Evolutionary conservation across 2,113 vertebrate species (phyloP), one percentile per base, ranked within the genome.

Genomic region (Aviceda subcristata): DNA sequence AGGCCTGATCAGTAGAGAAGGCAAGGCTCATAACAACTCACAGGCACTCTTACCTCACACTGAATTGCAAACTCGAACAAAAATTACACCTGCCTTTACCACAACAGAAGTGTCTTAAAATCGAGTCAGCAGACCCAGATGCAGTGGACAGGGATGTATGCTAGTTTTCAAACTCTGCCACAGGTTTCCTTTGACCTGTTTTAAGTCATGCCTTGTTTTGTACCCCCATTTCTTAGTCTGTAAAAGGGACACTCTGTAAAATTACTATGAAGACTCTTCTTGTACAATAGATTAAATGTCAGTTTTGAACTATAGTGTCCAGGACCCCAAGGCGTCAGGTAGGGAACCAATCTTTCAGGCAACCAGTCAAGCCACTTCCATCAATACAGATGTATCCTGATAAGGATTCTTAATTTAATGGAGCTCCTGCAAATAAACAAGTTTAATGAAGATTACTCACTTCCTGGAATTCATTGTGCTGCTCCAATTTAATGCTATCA

Each of bases 321-420:
- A 73, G 84, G 62, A 85, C 17, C 46, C 59, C 3, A 3, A 78
- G 32, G 51, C 72, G 66, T 60, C 86, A 78, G 92, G 75, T 57
- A 77, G 50, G 73, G 62, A 89, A 94, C 55, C 48, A 69, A 48
- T 62, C 67, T 60, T 88, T 92, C 63, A 82, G 66, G 53, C 73
- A 94, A 57, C 74, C 39, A 71, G 78, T 59, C 84, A 66, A 56
- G 57, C 48, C 77, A 82, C 69, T 82, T 94, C 81, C 73, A 91
- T 60, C 80, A 85, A 39, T 50, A 57, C 88, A 95, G 92, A 92
- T 66, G 1, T 53, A 89, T 76, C 69, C 77, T 94, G 91, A 94
- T 92, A 95, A 95, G 80, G 91, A 69, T 96, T 96, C 89, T 94
- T 95, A 97, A 96, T 91, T 96, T 96, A 97, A 96, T 95, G 97